A percentile compares a stretch with the other conserved stretches of the same genome.
Conservation (phyloP, 2,797 vertebrate genomes). For the Jordanella pulchra region DNA sequence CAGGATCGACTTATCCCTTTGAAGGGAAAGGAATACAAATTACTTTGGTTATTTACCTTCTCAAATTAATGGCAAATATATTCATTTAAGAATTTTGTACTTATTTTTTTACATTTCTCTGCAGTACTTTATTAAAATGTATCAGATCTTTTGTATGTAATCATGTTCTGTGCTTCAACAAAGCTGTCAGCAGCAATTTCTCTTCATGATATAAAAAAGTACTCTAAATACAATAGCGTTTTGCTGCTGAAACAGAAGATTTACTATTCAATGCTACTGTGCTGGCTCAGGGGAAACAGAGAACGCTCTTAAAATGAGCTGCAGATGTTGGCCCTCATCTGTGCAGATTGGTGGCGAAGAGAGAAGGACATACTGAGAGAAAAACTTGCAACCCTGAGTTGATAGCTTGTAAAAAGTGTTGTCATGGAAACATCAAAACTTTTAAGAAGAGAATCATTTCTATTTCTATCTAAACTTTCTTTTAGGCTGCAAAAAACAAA, state of each 20-base stretch:
- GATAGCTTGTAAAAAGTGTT: constrained; percentile 48
- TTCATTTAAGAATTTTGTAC: too few species aligned
- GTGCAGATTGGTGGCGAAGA: constrained; percentile 52
- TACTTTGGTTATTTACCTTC: too few species aligned
- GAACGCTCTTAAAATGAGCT: constrained; percentile 67
- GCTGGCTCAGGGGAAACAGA: constrained; percentile 66
- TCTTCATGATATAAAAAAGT: constrained; percentile 43
- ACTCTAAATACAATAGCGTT: constrained; percentile 32
- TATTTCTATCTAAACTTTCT: constrained; percentile 14
- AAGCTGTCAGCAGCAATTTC: constrained; percentile 32
- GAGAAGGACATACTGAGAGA: constrained; percentile 7
- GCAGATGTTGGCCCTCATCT: constrained; percentile 75
- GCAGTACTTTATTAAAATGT: constrained; percentile 23
- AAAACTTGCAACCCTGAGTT: constrained; percentile 37
- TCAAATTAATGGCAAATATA: too few species aligned
- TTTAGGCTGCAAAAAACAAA: not conserved
- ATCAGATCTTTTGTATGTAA: constrained; percentile 20
- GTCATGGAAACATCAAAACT: constrained; percentile 40
- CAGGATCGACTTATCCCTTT: too few species aligned
- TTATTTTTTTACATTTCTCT: too few species aligned
- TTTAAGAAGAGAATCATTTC: constrained; percentile 10
- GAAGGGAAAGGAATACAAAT: too few species aligned
- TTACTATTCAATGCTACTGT: constrained; percentile 77
- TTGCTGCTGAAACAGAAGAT: constrained; percentile 57
- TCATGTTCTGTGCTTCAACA: constrained; percentile 31